A percentile compares a stretch with the other conserved stretches of the same genome.
Evolutionary conservation across 2,113 vertebrate genomes (phyloP).

Genomic region (Gnathonemus longibarbis): DNA sequence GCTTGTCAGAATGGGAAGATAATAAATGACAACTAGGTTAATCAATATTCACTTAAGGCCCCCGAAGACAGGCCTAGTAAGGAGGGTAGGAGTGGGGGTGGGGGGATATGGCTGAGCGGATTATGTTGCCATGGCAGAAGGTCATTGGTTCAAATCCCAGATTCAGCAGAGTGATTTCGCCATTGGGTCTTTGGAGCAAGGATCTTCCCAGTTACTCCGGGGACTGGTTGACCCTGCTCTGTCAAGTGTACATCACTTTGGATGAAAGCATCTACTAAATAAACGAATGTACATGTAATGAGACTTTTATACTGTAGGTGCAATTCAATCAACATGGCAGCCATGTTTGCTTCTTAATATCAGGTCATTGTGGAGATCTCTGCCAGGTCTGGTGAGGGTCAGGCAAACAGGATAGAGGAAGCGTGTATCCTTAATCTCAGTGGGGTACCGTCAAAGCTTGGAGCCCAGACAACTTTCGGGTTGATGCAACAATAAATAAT

Average conservation of each 20-base stretch:
- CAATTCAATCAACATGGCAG: background rate
- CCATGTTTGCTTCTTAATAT: background rate
- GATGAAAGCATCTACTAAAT: background rate
- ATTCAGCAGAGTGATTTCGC: background rate
- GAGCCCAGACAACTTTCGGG: conserved; percentile 44
- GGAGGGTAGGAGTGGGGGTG: background rate
- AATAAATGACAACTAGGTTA: background rate
- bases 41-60: background rate
- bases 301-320: background rate
- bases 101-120: background rate
- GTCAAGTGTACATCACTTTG: background rate
- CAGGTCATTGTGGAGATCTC: background rate
- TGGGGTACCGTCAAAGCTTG: background rate
- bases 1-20: background rate
- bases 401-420: background rate
- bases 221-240: background rate
- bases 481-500: conserved; percentile 60
- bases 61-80: background rate
- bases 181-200: background rate
- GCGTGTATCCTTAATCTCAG: background rate
- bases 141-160: background rate
- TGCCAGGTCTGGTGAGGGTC: background rate
- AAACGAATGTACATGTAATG: background rate
- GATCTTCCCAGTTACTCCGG: background rate
- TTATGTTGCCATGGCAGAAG: background rate